Evolutionary conservation across 2,113 vertebrate genomes (phyloP), one percentile per base, ranked within the genome.

Genomic region (Microtus pennsylvanicus): DNA sequence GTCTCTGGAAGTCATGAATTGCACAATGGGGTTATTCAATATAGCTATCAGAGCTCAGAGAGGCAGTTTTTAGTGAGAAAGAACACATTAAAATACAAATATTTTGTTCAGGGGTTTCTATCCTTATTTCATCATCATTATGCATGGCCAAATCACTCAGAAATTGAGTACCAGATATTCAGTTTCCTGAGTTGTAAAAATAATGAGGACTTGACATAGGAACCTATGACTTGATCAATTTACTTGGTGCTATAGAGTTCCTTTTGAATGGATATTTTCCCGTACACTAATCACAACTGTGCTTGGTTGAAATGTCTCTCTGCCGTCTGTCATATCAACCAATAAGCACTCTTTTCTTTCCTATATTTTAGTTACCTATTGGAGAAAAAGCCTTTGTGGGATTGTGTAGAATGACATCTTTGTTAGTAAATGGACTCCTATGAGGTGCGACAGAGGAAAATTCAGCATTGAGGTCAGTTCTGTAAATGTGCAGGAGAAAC

Each of bases 271-370:
- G 76, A 47, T 83, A 45, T 95, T 96, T 97, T 19, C 42, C 95
- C 22, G 55, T 77, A 91, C 26, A 90, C 96, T 95, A 92, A 95
- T 96, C 77, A 97, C 17, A 93, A 45, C 22, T 81, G 28, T 78
- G 61, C 35, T 80, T 89, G 70, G 42, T 67, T 93, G 38, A 87
- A 93, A 85, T 95, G 80, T 85, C 87, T 81, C 42, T 90, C 22
- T 97, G 63, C 52, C 47, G 61, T 91, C 74, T 96, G 87, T 95
- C 45, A 89, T 90, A 89, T 89, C 80, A 92, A n/a, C 38, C 63
- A 86, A 95, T 26, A 91, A 85, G 42, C 50, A 72, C 5, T 80
- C n/a, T 90, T 90, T 81, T 77, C n/a, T 96, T 87, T 82, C 65
- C 38, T 86, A 9, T 87, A 81, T 95, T 90, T 97, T 75, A 81